A percentile compares a stretch with the other conserved stretches of the same genome.
Conservation (phyloP, 2,113 vertebrate species). For the Myodes glareolus region DNA sequence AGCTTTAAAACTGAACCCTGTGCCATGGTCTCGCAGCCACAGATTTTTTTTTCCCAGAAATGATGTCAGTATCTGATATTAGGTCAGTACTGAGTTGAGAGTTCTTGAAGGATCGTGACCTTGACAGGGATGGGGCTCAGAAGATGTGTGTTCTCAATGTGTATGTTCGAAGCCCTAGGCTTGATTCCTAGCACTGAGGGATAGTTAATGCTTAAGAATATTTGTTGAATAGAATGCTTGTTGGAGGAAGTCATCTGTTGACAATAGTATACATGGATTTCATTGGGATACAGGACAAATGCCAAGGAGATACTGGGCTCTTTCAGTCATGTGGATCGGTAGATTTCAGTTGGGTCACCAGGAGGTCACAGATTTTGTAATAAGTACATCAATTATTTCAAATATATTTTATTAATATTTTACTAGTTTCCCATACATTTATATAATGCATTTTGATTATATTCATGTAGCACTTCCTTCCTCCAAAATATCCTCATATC, state of each 20-base stretch:
- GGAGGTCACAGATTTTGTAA: not conserved
- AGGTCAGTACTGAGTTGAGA: not conserved
- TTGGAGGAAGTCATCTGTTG: not conserved
- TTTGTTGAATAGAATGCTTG: conserved; percentile 12
- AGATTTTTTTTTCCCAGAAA: not conserved
- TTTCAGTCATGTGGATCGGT: not conserved
- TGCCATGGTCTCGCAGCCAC: not conserved
- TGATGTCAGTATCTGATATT: not conserved
- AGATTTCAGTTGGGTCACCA: conserved; percentile 34
- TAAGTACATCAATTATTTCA: not conserved
- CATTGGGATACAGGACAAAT: not conserved
- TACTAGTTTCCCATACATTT: not conserved
- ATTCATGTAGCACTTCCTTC: not conserved
- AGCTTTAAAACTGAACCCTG: conserved; percentile 25
- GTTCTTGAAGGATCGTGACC: conserved; percentile 10
- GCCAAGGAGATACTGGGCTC: not conserved
- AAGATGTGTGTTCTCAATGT: too few relatives aligned
- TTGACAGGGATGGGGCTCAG: not conserved
- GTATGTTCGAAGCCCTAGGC: too few relatives aligned
- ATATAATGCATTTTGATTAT: not conserved
- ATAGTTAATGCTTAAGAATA: not conserved
- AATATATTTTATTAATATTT: not conserved
- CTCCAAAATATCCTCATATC: not conserved
- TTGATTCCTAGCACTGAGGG: not conserved
- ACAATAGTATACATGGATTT: not conserved